Conservation (phyloP, 2,888 invertebrate species). For the Euzetes globulus region DNA sequence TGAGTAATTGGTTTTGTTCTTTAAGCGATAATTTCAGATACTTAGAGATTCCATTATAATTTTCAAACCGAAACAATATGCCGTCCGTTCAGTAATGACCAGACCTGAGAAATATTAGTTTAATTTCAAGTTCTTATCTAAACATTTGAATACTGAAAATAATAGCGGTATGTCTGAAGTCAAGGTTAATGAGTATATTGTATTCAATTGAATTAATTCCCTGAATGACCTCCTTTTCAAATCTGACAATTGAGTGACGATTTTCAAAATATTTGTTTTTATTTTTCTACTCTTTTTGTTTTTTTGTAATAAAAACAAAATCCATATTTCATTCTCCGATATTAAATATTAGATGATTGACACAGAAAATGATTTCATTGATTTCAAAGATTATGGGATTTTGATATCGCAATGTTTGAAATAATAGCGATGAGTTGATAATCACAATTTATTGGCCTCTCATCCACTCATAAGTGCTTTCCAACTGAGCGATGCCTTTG, state of each 20-base stretch:
- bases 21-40: too few species aligned
- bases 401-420: too few species aligned
- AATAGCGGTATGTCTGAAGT: not conserved
- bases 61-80: not conserved
- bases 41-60: too few species aligned
- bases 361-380: too few species aligned
- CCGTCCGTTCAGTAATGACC: not conserved
- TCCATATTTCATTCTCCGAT: too few species aligned
- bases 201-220: not conserved
- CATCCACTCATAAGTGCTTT: too few species aligned
- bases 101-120: not conserved
- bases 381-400: too few species aligned
- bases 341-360: too few species aligned
- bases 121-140: not conserved
- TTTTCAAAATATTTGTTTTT: conserved; percentile 1
- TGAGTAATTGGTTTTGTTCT: too few species aligned
- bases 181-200: conserved; percentile 2
- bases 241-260: not conserved
- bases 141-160: not conserved
- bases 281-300: not conserved
- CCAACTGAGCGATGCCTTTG: too few species aligned
- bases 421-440: too few species aligned
- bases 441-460: too few species aligned
- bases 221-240: not conserved
- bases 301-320: not conserved